These are phyloP conservation scores for Phyllotreta striolata DNA, from an alignment of 2,888 invertebrate genomes.

Conservation along the genomic window DNA sequence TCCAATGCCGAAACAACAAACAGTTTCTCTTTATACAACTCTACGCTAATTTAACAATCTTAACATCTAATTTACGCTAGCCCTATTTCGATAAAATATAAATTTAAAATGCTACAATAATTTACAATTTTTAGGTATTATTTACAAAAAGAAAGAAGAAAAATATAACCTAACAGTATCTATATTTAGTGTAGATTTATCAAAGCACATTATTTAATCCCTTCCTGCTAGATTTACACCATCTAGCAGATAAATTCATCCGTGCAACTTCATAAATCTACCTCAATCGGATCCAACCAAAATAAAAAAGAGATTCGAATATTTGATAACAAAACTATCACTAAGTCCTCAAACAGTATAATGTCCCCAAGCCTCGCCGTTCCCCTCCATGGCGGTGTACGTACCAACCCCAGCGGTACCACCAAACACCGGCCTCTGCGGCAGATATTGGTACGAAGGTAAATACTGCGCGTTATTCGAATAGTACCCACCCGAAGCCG, in stretches of 20 bases:
- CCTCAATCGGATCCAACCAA: not conserved
- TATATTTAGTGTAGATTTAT: not conserved
- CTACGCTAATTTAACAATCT: conserved; percentile 7
- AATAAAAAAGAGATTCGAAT: conserved; percentile 26
- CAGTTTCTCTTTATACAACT: conserved; percentile 5
- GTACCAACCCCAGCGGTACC: conserved; percentile 47
- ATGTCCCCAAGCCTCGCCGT: conserved; percentile 54
- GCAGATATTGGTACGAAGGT: conserved; percentile 60
- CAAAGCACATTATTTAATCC: no score
- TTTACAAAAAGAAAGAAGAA: not conserved
- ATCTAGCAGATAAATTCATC: not conserved
- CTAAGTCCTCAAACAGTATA: conserved; percentile 44
- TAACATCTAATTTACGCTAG: conserved; percentile 10
- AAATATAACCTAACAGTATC: not conserved
- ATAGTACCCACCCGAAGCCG: conserved; percentile 51
- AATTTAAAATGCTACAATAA: conserved; percentile 9
- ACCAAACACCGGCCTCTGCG: conserved; percentile 55
- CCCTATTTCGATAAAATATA: not conserved
- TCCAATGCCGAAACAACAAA: conserved; percentile 3
- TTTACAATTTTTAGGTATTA: conserved; percentile 2
- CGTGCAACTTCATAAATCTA: not conserved
- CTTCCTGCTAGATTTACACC: not conserved
- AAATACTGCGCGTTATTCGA: conserved; percentile 56
- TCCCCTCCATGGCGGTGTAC: conserved; percentile 51
- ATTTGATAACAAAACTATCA: not conserved